These are phyloP conservation scores for Hylaeus anthracinus DNA, from an alignment of 1,140 invertebrate species.

Conservation along the genomic window DNA sequence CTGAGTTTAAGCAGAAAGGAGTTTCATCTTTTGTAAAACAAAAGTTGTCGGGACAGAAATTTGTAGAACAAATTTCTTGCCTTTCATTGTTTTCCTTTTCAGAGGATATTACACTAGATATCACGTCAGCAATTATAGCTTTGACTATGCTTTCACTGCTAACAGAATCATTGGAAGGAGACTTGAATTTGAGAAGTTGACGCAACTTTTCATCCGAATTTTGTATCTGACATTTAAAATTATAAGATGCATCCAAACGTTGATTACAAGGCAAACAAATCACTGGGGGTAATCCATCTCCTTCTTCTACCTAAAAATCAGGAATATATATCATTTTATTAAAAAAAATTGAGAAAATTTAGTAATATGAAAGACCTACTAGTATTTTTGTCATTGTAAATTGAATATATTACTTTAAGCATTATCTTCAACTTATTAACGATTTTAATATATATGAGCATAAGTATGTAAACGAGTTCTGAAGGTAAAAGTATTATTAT, in stretches of 20 bases:
- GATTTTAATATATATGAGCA: not conserved
- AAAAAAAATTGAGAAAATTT: not conserved
- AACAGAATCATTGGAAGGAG: not conserved
- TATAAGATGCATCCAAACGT: conserved; percentile 74
- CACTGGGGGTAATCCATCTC: conserved; percentile 76
- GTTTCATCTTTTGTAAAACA: conserved; percentile 12
- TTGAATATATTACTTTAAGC: not conserved
- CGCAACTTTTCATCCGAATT: conserved; percentile 72
- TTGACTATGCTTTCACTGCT: conserved; percentile 37
- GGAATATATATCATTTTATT: not conserved
- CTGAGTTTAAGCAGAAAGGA: conserved; percentile 19
- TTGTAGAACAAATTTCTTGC: conserved; percentile 34
- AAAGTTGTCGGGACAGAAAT: conserved; percentile 43
- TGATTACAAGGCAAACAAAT: conserved; percentile 76
- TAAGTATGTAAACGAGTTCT: not conserved
- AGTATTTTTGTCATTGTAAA: not conserved
- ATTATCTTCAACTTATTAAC: not conserved
- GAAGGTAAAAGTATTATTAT: not conserved
- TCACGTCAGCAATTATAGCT: conserved; percentile 41
- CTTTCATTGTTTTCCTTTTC: conserved; percentile 36
- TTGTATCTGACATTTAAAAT: conserved; percentile 79
- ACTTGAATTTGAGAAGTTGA: conserved; percentile 43
- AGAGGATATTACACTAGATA: conserved; percentile 38
- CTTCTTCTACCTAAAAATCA: conserved; percentile 74
- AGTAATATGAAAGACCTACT: too few species aligned